A percentile compares a stretch with the other conserved stretches of the same genome.
Evolutionary conservation across 2,888 invertebrate genomes (phyloP).

Genomic region (Hoplodrina ambigua): DNA sequence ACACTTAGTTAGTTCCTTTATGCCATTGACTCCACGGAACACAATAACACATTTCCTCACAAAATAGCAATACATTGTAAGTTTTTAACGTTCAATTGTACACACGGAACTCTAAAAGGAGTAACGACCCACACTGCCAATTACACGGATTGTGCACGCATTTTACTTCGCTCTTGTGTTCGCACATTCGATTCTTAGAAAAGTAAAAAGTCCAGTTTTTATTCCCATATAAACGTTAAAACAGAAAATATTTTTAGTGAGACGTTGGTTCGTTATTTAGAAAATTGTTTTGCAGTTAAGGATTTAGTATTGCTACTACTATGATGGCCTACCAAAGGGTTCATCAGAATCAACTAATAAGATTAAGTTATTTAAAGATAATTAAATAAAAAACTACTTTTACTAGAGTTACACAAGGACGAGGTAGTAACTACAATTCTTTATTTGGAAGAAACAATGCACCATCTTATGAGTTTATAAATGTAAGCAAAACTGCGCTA

Average conservation of each 20-base stretch:
- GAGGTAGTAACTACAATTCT: not conserved
- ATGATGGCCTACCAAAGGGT: not conserved
- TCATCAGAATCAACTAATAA: not conserved
- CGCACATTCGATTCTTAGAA: constrained; percentile 59
- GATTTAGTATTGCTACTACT: not conserved
- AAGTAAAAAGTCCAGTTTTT: constrained; percentile 50
- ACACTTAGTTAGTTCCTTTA: not conserved
- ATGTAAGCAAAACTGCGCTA: constrained; percentile 12
- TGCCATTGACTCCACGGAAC: constrained; percentile 12
- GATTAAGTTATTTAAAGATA: not conserved
- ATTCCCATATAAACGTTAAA: constrained; percentile 45
- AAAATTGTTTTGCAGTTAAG: not conserved
- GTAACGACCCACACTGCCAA: constrained; percentile 70
- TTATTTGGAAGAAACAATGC: not conserved
- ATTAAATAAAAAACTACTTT: not conserved
- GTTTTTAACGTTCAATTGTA: constrained; percentile 14
- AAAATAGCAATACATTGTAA: constrained; percentile 33
- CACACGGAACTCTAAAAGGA: constrained; percentile 60
- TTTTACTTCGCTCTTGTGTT: constrained; percentile 56
- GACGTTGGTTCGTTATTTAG: not conserved
- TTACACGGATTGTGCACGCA: constrained; percentile 64
- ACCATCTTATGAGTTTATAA: not conserved
- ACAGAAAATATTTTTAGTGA: constrained; percentile 11
- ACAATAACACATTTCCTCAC: constrained; percentile 42
- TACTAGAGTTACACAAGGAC: too few relatives aligned